Percentiles rank a stretch among this genome's conserved stretches.
Evolutionary conservation across 92 coral and sea anemone species (phyloP).

Genomic region (Phenganax subtilis): DNA sequence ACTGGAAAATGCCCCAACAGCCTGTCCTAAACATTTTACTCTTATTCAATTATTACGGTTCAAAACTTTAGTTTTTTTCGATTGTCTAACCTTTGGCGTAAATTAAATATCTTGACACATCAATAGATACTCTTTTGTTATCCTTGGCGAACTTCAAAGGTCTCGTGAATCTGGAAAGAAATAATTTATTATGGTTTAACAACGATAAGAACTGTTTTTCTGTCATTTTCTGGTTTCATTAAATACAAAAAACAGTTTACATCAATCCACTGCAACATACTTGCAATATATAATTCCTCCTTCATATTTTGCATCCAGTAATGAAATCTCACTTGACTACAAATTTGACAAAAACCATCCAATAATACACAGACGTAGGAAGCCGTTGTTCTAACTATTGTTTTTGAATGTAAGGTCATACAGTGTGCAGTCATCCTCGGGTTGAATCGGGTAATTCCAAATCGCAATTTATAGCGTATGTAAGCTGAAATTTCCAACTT

Average conservation of each 20-base stretch:
- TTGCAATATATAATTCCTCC: conserved; percentile 23
- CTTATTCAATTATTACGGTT: background rate
- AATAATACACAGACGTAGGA: too few species aligned
- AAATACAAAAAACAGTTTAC: background rate
- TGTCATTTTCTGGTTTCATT: background rate
- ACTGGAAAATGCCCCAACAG: background rate
- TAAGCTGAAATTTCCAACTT: background rate
- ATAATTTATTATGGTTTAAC: background rate
- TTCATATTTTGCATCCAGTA: background rate
- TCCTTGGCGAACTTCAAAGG: conserved; percentile 5
- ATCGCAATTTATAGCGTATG: background rate
- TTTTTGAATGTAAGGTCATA: too few species aligned
- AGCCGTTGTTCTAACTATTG: too few species aligned
- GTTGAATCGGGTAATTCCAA: too few species aligned
- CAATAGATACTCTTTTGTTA: background rate
- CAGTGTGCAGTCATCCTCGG: too few species aligned
- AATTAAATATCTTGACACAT: conserved; percentile 20
- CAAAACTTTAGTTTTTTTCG: background rate
- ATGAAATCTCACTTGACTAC: background rate
- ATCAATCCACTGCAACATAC: conserved; percentile 3
- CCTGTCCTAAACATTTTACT: background rate
- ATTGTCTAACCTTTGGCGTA: conserved; percentile 17
- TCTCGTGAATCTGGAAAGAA: conserved; percentile 7
- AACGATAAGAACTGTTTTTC: too few species aligned
- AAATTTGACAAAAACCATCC: background rate